Evolutionary conservation across 2,113 vertebrate genomes (phyloP), one percentile per base, ranked within the genome.

Genomic region (Ellobius talpinus): DNA sequence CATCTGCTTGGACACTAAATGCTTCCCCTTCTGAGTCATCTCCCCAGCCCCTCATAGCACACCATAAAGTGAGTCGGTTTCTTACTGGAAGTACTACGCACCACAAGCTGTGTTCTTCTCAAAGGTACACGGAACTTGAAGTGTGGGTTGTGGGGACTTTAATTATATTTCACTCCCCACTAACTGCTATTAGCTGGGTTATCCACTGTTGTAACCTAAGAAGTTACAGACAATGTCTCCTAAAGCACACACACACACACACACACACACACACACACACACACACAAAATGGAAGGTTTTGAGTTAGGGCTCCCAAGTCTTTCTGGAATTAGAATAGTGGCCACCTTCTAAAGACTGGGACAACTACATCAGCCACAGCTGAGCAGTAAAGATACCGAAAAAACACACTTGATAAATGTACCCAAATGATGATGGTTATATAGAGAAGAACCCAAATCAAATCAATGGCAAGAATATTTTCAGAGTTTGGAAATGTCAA

Each of bases 401-500:
- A 89, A 72, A 31, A 81, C 42, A 87, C 63, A 21, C 55, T 65
- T 85, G 70, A 78, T 31, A 86, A 63, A 73, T 13, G 24, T 3
- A 36, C 14, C 26, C 58, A 33, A 21, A 86, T n/a, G 13, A 31
- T 85, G 24, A 87, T 16, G 61, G n/a, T 52, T 5, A 47, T 19
- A 68, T 19, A 7, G 72, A 73, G 11, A 61, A 68, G 4, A 31
- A 91, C 11, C 26, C 42, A 77, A 21, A 72, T 70, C 17, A 29
- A 36, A 87, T 92, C 90, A 96, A 68, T 1, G 33, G n/a, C 78
- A 65, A 9, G 74, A 39, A 85, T 87, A 68, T 74, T 90, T 78
- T 55, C n/a, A n/a, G 58, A 31, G 45, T 70, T 87, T 78, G 87
- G 61, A 94, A 88, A 94, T 79, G 58, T 36, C 79, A 76, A 90